Evolutionary conservation across 2,888 invertebrate genomes (phyloP), one percentile per base, ranked within the genome.

Genomic region (Ctena decussata): DNA sequence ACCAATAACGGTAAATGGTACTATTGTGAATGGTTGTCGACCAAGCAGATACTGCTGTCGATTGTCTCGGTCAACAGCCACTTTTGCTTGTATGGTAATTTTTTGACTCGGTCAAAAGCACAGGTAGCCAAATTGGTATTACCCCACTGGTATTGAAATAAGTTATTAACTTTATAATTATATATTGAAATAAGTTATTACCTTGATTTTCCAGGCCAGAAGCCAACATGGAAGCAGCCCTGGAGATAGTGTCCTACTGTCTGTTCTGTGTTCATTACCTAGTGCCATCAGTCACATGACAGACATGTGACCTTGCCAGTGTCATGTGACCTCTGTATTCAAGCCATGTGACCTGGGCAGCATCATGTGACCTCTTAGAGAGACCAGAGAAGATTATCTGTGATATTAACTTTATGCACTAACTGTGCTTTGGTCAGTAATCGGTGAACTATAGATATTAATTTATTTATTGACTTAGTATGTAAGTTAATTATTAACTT

Each of bases 211-310:
- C 0, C 77, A 87, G 86, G 86, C 78, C 84, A 73, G 49, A 82
- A 71, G 53, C 49, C 60, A 37, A 46, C 71, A 30, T 77, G 70
- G 70, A 71, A 79, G 39, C 85, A 87, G 39, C 77, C 87, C 11
- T 87, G 87, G 87, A 80, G 84, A 80, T 87, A 87, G 78, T 37
- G 44, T 46, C 21, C 72, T 30, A 24, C 32, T 35, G 74, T 49
- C 37, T n/a, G 65, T 71, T 35, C 49, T 79, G 84, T 84, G 84
- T 82, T 87, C 84, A 84, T 44, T 41, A 37, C 65, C 37, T 49
- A 27, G 86, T 83, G 86, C 84, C 86, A 86, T 86, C 81, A 27
- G 44, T 78, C 78, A 85, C 74, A 75, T 84, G 84, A 75, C 81
- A 24, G 44, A 53, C 74, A 65, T 65, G 65, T 65, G 65, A 65